Evolutionary conservation across 2,888 invertebrate genomes (phyloP), one percentile per base, ranked within the genome.

Genomic region (Callimorpha dominula): DNA sequence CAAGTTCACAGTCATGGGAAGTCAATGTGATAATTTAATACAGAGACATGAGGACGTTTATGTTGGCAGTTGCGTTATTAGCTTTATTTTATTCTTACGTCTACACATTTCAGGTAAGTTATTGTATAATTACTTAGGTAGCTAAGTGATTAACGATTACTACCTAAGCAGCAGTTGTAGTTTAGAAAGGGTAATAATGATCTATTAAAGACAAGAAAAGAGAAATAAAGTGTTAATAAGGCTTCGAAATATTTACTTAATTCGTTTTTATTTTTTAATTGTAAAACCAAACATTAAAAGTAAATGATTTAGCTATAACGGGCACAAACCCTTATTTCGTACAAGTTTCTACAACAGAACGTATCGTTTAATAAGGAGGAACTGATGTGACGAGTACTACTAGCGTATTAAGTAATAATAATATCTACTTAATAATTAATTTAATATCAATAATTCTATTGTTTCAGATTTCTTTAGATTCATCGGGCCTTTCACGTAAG

Each of bases 1-100:
- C 91, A 95, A 94, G 94, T 95, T 95, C 95, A 94, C 91, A 93
- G 93, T 93, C 94, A 94, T 89, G 91, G 90, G 73, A 81, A 88
- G 83, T 84, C 91, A 91, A 90, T 91, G 84, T 84, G 81, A 85
- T 87, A 81, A 87, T 87, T 85, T 86, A 80, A 85, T 78, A 78
- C 88, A 82, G 78, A 87, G 87, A 86, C 86, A 95, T 94, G 94
- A 90, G 86, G 87, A 81, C 88, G 74, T 81, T 86, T 77, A 75
- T 91, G 72, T 78, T 88, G 74, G 74, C 87, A 57, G 71, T 90
- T 69, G 84, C 85, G 74, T 74, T 92, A 69, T 76, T 88, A 75
- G 83, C 88, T 17, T 74, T 92, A 73, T 79, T 86, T 78, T 86
- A 86, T 75, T 78, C 86, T 31, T 83, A 74, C 75, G 79, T 86